phyloP scores from a whole-genome alignment of 2,113 vertebrate genomes.

The Hipposideros armiger region DNA sequence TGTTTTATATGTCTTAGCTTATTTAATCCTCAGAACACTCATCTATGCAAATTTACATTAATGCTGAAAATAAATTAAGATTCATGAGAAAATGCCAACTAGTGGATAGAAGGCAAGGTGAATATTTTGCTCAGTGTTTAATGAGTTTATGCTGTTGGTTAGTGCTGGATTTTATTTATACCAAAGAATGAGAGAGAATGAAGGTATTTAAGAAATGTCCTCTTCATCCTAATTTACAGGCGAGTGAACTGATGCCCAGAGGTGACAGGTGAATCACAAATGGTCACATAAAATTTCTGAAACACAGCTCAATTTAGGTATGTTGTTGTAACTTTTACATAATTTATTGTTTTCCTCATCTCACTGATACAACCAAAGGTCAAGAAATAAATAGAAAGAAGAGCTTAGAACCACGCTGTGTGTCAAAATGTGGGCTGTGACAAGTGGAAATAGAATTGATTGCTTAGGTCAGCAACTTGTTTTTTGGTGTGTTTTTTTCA shows the following conservation, averaged over 20 bases:
- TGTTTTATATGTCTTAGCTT: background rate
- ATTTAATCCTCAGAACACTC: slow-evolving; percentile 4
- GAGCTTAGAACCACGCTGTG: background rate
- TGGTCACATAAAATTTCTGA: background rate
- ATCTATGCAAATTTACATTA: slow-evolving; percentile 1
- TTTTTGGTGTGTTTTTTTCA: no score
- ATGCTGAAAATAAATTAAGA: background rate
- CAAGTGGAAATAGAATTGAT: background rate
- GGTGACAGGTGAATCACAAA: background rate
- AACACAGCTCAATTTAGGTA: background rate
- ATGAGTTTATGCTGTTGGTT: slow-evolving; percentile 16
- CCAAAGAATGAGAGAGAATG: background rate
- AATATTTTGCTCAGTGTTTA: slow-evolving; percentile 7
- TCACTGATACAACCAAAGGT: background rate
- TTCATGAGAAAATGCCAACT: background rate
- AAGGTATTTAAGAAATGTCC: background rate
- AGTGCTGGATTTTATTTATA: slow-evolving; percentile 1
- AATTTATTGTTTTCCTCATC: background rate
- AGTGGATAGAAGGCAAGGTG: background rate
- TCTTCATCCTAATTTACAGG: slow-evolving; percentile 6
- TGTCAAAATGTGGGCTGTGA: background rate
- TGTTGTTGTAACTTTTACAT: background rate
- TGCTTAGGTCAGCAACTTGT: background rate
- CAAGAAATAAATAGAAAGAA: background rate
- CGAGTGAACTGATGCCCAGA: background rate